phyloP scores from a whole-genome alignment of 2,113 vertebrate genomes.

The Periophthalmus modestus region DNA sequence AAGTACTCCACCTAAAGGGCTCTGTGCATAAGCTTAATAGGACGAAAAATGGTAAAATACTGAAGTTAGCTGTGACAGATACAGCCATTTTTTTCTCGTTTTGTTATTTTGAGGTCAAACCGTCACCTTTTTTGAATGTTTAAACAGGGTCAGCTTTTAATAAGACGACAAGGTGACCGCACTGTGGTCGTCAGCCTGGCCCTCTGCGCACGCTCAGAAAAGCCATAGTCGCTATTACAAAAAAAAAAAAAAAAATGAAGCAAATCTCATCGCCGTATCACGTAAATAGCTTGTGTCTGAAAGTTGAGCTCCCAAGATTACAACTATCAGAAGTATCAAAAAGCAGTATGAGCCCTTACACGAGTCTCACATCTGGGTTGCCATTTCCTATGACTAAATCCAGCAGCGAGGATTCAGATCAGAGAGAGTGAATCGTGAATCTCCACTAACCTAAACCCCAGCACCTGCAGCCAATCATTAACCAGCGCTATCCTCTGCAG shows the following conservation, averaged over 20 bases:
- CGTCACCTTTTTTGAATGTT: constrained; percentile 47
- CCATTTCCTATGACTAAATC: too few relatives aligned
- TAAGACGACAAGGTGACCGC: constrained; percentile 73
- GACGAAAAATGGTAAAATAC: constrained; percentile 51
- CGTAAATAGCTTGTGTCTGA: not conserved
- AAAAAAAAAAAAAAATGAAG: not conserved
- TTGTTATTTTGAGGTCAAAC: constrained; percentile 57
- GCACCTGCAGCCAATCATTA: too few relatives aligned
- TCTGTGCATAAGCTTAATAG: constrained; percentile 70
- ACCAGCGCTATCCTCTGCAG: too few relatives aligned
- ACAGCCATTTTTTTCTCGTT: constrained; percentile 47
- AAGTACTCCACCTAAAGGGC: constrained; percentile 71
- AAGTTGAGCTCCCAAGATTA: not conserved
- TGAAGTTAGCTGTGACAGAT: constrained; percentile 68
- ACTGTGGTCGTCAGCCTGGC: constrained; percentile 61
- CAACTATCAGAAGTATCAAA: too few relatives aligned
- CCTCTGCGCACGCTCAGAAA: constrained; percentile 39
- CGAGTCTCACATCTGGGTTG: too few relatives aligned
- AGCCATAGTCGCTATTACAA: not conserved
- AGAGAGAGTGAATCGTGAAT: too few relatives aligned
- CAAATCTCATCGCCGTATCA: not conserved
- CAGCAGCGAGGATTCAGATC: too few relatives aligned
- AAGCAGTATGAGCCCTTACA: too few relatives aligned
- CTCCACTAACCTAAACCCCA: too few relatives aligned
- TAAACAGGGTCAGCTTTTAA: constrained; percentile 66